These are phyloP conservation scores for Leontocebus nigricollis DNA, from an alignment of 2,797 vertebrate species.

Conservation along the genomic window DNA sequence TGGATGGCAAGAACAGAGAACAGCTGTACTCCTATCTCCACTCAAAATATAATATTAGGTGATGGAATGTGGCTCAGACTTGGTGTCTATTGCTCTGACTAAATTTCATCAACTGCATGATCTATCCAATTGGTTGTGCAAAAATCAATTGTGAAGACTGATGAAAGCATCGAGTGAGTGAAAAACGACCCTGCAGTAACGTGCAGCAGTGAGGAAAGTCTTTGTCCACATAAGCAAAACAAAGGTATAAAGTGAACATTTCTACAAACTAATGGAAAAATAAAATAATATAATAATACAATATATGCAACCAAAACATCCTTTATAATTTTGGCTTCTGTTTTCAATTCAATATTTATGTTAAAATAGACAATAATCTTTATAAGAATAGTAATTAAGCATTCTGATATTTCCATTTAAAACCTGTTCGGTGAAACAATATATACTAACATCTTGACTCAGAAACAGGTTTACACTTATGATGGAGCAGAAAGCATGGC, in stretches of 20 bases:
- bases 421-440: neutral
- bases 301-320: neutral
- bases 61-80: neutral
- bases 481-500: rapidly evolving
- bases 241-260: neutral
- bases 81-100: neutral
- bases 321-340: neutral
- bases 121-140: neutral
- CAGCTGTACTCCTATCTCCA: neutral
- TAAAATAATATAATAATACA: neutral
- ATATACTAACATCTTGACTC: neutral
- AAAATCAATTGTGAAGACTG: neutral
- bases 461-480: neutral
- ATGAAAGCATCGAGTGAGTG: neutral
- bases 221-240: neutral
- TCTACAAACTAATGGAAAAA: neutral
- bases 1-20: neutral
- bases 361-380: neutral
- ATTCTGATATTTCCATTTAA: neutral
- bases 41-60: neutral
- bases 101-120: neutral
- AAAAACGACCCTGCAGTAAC: neutral
- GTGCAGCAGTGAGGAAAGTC: neutral
- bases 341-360: neutral
- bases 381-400: neutral